Evolutionary conservation across 2,797 vertebrate genomes (phyloP), one percentile per base, ranked within the genome.

Genomic region (Urophycis tenuis): DNA sequence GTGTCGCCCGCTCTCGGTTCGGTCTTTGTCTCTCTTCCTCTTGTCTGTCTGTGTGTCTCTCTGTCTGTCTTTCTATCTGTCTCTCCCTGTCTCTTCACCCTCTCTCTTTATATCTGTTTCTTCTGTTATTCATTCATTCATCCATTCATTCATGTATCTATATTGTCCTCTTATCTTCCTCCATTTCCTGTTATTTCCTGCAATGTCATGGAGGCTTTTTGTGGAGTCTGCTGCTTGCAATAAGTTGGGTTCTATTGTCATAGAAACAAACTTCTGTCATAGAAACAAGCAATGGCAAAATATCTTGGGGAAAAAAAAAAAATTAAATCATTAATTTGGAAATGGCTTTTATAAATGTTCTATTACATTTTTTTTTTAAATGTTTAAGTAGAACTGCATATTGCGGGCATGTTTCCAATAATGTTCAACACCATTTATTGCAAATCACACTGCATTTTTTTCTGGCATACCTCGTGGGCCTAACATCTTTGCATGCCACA

Each of bases 101-200:
- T 41, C 39, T 41, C 39, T 15, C 17, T 41, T 14, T 3, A 14
- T 17, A 3, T 10, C 2, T 39, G 36, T 39, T 39, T 39, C 36
- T 22, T 22, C 45, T 49, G 7, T 49, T 22, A 19, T 12, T 39
- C 12, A 2, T 39, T 39, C 36, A 39, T 39, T 39, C 36, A 39
- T 39, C 7, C 33, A 34, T 34, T 34, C 33, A 34, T 34, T 34
- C 33, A 34, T 34, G 3, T 7, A 34, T 34, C 7, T 7, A 34
- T 34, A 4, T 36, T 78, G 33, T 72, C 25, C 67, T n/a, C 67
- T 77, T 19, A 17, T 81, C 77, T 73, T 30, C 81, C 72, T 78
- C 78, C 36, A 12, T 72, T 70, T 70, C 10, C 30, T 31, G 67
- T 70, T 70, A 14, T n/a, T n/a, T n/a, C n/a, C n/a, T n/a, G 67